Conservation (phyloP, 2,888 invertebrate genomes). For the Zaprionus lineosus region DNA sequence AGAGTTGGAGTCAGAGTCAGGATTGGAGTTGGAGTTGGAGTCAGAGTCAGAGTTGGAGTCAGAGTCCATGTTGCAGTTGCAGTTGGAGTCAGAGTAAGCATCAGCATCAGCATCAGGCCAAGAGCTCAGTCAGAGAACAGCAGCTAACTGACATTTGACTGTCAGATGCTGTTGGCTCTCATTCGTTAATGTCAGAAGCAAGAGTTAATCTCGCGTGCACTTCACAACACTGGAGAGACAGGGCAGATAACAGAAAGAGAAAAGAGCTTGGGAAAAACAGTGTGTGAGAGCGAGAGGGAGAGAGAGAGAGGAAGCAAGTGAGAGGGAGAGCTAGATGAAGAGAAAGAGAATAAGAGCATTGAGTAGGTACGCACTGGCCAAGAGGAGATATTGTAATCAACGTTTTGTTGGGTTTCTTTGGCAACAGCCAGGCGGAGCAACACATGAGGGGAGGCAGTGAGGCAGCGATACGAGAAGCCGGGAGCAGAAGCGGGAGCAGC, state of each 20-base stretch:
- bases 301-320: background rate
- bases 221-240: conserved; percentile 56
- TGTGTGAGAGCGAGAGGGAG: background rate
- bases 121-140: conserved; percentile 49
- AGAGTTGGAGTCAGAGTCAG: no score
- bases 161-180: conserved; percentile 78
- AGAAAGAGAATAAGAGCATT: background rate
- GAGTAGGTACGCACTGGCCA: conserved; percentile 63
- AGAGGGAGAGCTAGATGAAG: background rate
- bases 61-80: background rate
- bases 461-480: no score
- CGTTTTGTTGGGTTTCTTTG: conserved; percentile 42
- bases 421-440: conserved; percentile 19
- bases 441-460: conserved; percentile 9
- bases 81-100: background rate
- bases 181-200: conserved; percentile 76
- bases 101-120: no score
- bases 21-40: background rate
- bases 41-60: background rate
- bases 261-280: no score
- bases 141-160: conserved; percentile 79
- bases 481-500: conserved; percentile 34
- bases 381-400: conserved; percentile 65
- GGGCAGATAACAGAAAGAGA: background rate
- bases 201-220: conserved; percentile 79